A percentile compares a stretch with the other conserved stretches of the same genome.
Conservation (phyloP, 2,113 vertebrate species). For the Psittacula cyanocephala region DNA sequence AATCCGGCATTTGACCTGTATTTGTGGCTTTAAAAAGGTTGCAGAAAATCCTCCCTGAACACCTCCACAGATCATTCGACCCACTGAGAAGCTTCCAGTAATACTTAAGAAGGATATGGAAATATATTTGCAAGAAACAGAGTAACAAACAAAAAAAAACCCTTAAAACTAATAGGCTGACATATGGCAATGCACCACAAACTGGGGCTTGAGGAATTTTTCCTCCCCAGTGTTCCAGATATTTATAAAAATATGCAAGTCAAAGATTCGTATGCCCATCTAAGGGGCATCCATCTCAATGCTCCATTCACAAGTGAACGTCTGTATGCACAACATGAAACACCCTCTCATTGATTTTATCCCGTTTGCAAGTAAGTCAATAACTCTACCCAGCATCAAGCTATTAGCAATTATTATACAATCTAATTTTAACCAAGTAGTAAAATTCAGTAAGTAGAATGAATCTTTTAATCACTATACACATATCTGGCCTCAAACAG, state of each 20-base stretch:
- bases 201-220: neutral
- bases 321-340: neutral
- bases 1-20: neutral
- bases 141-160: neutral
- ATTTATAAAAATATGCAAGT: neutral
- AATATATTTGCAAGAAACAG: neutral
- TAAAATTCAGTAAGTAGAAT: too few relatives aligned
- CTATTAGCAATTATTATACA: neutral
- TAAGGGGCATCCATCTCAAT: neutral
- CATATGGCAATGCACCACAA: neutral
- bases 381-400: neutral
- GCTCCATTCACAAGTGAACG: neutral
- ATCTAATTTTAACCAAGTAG: neutral
- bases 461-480: too few relatives aligned
- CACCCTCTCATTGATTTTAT: neutral
- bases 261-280: neutral
- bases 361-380: neutral
- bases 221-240: neutral
- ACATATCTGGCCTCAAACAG: too few relatives aligned
- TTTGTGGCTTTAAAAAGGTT: neutral
- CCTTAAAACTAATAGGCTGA: neutral
- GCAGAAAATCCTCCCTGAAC: neutral
- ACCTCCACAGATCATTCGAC: neutral
- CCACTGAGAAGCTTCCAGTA: neutral
- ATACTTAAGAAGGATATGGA: neutral